Evolutionary conservation across 2,113 vertebrate genomes (phyloP).

Genomic region (Neoarius graeffei): DNA sequence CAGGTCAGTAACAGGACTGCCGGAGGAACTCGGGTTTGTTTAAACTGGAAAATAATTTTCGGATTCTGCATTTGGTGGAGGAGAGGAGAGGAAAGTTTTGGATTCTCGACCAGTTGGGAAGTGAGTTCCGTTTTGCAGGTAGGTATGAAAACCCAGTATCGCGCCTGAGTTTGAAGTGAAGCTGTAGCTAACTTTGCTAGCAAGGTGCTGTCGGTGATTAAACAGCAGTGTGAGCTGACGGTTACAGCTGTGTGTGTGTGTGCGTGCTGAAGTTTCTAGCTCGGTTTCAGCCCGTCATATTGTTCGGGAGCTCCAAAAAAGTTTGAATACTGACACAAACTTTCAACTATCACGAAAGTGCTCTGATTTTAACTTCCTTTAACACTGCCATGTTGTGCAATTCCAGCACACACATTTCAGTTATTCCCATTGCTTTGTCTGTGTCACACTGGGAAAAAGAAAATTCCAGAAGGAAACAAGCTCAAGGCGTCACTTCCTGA

Average conservation of each 20-base stretch:
- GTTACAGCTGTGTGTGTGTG: background rate
- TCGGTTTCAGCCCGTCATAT: background rate
- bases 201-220: background rate
- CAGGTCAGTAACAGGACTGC: background rate
- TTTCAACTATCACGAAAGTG: background rate
- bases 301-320: background rate
- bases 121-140: background rate
- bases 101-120: constrained; percentile 5
- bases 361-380: background rate
- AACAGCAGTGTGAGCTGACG: background rate
- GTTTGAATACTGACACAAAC: background rate
- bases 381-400: background rate
- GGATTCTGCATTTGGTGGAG: background rate
- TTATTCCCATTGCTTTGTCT: background rate
- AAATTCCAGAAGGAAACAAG: background rate
- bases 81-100: background rate
- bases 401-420: background rate
- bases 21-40: background rate
- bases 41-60: background rate
- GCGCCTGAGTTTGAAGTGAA: background rate
- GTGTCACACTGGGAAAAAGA: background rate
- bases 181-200: background rate
- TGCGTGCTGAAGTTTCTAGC: background rate
- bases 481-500: background rate
- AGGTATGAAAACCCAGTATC: background rate